Evolutionary conservation across 2,888 invertebrate genomes (phyloP), one percentile per base, ranked within the genome.

Genomic region (Chrysina gloriosa): DNA sequence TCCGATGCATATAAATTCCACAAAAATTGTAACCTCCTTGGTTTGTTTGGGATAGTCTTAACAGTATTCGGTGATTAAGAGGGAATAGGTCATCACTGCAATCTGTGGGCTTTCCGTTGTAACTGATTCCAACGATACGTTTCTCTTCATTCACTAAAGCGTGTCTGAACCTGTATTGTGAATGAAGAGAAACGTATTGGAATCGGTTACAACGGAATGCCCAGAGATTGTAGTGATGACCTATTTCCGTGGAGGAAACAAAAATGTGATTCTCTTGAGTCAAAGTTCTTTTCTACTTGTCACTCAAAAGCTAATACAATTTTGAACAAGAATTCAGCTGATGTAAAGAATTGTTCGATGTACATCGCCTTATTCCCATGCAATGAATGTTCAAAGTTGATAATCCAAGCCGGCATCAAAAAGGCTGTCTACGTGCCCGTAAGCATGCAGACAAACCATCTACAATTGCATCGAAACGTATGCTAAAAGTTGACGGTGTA

Each of bases 261-360:
- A 29, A 84, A 87, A 2, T 76, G 82, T 0, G 84, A 89, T 75
- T 80, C 84, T 9, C 81, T 93, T 63, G 87, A 95, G 42, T 92
- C 88, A 61, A 98, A 98, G 85, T 90, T 89, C 81, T 85, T 93
- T 70, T 98, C 95, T 95, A 98, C 98, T 0, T 97, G 97, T 72
- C 98, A 99, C 84, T 98, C 98, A 1, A 98, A 99, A 86, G 89
- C 97, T 85, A 99, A 99, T 85, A 98, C 98, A 0, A 93, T 99
- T 72, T 78, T 98, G 11, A 98, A 98, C 81, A 95, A 92, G 81
- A 96, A 95, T 80, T 86, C 89, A 0, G 86, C 89, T 0, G 90
- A 92, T 84, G 86, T 97, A 0, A 89, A 89, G 74, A 88, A 90
- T 71, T 95, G 96, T 78, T 89, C 88, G 0, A 89, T 99, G 0